phyloP scores from a whole-genome alignment of 2,113 vertebrate species.

The Vombatus ursinus region DNA sequence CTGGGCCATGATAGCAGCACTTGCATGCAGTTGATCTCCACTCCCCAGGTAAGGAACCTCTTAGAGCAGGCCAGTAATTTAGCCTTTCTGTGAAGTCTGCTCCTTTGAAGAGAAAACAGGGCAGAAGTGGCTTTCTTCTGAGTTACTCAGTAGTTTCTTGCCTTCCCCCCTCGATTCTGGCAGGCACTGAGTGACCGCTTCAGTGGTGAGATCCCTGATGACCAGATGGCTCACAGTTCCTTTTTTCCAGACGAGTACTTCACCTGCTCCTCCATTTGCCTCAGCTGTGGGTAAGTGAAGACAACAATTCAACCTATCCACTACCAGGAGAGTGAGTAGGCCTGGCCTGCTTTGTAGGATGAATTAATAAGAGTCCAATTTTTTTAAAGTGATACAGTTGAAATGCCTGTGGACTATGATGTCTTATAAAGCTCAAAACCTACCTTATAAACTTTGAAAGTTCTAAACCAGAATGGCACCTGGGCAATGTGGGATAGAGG shows the following conservation, averaged over 20 bases:
- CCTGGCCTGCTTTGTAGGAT: background rate
- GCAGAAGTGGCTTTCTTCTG: background rate
- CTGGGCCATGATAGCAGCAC: slow-evolving; percentile 24
- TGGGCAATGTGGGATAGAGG: background rate
- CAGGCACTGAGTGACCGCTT: slow-evolving; percentile 97
- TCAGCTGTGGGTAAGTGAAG: slow-evolving; percentile 95
- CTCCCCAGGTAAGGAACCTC: background rate
- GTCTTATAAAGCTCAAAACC: background rate
- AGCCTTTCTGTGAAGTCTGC: background rate
- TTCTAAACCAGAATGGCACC: background rate
- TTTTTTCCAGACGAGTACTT: slow-evolving; percentile 99
- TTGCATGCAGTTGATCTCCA: background rate
- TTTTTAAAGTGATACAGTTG: background rate
- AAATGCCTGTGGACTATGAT: background rate
- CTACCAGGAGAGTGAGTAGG: background rate
- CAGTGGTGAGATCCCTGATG: slow-evolving; percentile 95
- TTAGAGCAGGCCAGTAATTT: background rate
- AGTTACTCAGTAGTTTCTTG: slow-evolving; percentile 17
- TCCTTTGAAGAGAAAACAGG: background rate
- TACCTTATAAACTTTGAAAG: background rate
- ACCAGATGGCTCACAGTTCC: slow-evolving; percentile 94
- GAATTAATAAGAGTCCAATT: background rate
- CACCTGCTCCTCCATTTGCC: slow-evolving; percentile 95
- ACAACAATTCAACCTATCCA: slow-evolving; percentile 12
- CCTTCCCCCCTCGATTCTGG: slow-evolving; percentile 42